Base-by-base conservation (phyloP, 2,797 vertebrate genomes). In the Premnoplex brunnescens region DNA sequence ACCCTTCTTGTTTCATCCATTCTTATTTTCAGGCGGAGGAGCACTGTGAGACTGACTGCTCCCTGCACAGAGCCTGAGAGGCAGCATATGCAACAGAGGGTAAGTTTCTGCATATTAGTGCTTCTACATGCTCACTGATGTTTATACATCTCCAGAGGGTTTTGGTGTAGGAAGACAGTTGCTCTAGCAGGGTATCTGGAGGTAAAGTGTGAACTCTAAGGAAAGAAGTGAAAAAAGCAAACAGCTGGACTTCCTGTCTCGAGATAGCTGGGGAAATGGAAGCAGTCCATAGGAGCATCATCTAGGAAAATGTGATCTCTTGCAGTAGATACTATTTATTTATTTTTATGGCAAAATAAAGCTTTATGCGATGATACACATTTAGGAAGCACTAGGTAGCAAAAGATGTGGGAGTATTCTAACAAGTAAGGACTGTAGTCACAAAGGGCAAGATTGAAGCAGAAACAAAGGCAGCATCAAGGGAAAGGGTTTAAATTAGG, bases 191-290 rank as follows among this genome's bases (percentile, higher is more conserved):
- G 36, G 62, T 94, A 52, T 94, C 82, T 94, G 54, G 89, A 91
- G 58, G 62, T 78, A 52, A 95, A 88, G 91, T 95, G 95, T 91
- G 88, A 97, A 95, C 69, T 81, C 66, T 90, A 90, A 95, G 91
- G 95, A 95, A 94, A 84, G 85, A 97, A 88, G 90, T 93, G 95
- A 94, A 94, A 96, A 97, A 96, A 96, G 91, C 91, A 62, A 84
- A 84, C 91, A 95, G 83, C 91, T 97, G 91, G 85, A 55, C 83
- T 91, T 88, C 69, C 89, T 81, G 24, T 68, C 54, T 58, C 0
- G 0, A 84, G 69, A 55, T 58, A 81, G n/a, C 83, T 94, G 69
- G 82, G 83, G 62, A 91, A 93, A 93, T 93, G 54, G 69, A 90
- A 94, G 72, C 3, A 18, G 43, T 90, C 76, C 71, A n/a, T 34